phyloP scores from a whole-genome alignment of 35 echinoderm and acorn worm species.

The Apostichopus californicus region DNA sequence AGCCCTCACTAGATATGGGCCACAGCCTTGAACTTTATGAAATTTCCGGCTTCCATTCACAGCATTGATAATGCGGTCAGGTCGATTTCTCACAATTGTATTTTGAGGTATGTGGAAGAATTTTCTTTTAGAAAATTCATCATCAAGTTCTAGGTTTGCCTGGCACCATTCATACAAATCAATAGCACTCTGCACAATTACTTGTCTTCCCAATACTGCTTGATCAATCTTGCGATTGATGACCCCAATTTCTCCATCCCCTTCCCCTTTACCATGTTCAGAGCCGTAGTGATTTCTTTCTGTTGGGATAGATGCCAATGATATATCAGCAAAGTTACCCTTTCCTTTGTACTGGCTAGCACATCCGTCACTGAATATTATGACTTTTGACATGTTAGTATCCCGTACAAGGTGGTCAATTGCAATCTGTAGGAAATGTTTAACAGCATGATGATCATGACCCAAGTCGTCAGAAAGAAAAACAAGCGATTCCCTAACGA shows the following conservation, averaged over 20 bases:
- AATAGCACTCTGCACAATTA: not conserved
- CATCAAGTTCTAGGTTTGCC: not conserved
- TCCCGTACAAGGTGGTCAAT: not conserved
- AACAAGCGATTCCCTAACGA: not conserved
- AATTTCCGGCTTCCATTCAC: not conserved
- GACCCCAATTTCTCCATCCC: constrained; percentile 54
- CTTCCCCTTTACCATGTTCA: constrained; percentile 59
- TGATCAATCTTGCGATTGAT: constrained; percentile 15
- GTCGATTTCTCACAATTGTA: not conserved
- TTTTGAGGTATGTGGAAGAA: not conserved
- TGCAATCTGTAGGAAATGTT: constrained; percentile 32
- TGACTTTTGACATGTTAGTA: not conserved
- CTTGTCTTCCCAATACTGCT: constrained; percentile 10
- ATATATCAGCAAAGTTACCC: constrained; percentile 54
- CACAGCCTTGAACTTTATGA: not conserved
- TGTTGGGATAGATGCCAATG: not conserved
- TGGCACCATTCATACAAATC: not conserved
- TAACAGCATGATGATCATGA: constrained; percentile 43
- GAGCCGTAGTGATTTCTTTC: constrained; percentile 54
- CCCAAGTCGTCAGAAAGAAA: not conserved
- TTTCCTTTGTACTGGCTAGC: constrained; percentile 47
- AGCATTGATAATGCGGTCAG: not conserved
- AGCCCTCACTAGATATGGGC: constrained; percentile 4
- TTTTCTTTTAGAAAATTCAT: not conserved
- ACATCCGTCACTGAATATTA: constrained; percentile 45